Evolutionary conservation across 2,113 vertebrate genomes (phyloP), one percentile per base, ranked within the genome.

Genomic region (Antigone vipio): DNA sequence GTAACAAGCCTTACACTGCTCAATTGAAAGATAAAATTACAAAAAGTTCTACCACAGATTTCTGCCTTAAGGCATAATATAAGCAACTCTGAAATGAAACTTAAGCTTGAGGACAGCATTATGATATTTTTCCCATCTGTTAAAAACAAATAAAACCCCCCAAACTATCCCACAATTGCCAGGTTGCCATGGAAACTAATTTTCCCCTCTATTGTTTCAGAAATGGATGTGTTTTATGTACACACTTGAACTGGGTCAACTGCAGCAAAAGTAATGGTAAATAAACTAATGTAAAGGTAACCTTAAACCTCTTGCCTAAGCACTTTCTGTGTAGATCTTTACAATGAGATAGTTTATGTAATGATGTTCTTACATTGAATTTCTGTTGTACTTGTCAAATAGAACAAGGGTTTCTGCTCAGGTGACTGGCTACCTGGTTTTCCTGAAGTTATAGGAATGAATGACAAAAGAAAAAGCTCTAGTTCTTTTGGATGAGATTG

Each of bases 51-150:
- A 47, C n/a, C 9, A 30, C 30, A 38, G 7, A 18, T 42, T n/a
- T 75, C 5, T 71, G 81, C 26, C 35, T 63, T 59, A 83, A 92
- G 88, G n/a, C 19, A 82, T 85, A 83, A 91, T 86, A 35, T 17
- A 85, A 78, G 67, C 55, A 85, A 78, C 45, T 93, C 17, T 80
- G 60, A 96, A 96, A 84, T 92, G 67, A 74, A 84, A 49, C 30
- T 87, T 58, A 85, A 66, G 12, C 23, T 35, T 75, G 47, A 89
- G 69, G 45, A 52, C 34, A 72, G 23, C 23, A 67, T 75, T 91
- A 49, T 63, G 49, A 15, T 88, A 42, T 89, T 92, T 88, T 81
- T 50, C 42, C 27, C 35, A 47, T 82, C 78, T 94, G 68, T 69
- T 75, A 73, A 87, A 93, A 88, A 60, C 66, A 85, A 89, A 27